These are phyloP conservation scores for Enteromius trimaculatus DNA, from an alignment of 2,797 vertebrate genomes.

Conservation along the genomic window DNA sequence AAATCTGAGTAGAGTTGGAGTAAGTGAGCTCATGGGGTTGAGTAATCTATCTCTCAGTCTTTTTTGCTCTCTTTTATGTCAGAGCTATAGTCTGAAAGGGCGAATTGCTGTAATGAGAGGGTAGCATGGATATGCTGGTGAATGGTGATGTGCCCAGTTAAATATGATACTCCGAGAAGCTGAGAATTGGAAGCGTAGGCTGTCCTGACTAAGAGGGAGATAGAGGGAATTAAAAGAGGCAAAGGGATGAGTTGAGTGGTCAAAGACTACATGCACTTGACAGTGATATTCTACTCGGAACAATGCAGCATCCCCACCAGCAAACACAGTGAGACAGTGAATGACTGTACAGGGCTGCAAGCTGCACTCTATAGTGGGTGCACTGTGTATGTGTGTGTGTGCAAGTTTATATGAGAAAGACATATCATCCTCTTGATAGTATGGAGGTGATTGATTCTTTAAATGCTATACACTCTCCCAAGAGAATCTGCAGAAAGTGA, in stretches of 20 bases:
- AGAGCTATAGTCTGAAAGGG: slow-evolving; percentile 10
- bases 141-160: slow-evolving; percentile 35
- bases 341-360: slow-evolving; percentile 21
- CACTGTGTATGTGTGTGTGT: slow-evolving; percentile 23
- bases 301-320: slow-evolving; percentile 10
- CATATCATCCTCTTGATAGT: slow-evolving; percentile 41
- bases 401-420: slow-evolving; percentile 36
- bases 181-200: slow-evolving; percentile 9
- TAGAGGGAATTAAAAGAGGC: slow-evolving; percentile 23
- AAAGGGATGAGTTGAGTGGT: slow-evolving; percentile 29
- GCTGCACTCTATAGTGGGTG: slow-evolving; percentile 17
- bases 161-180: slow-evolving; percentile 24
- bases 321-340: slow-evolving; percentile 29
- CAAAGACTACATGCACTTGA: slow-evolving; percentile 19
- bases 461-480: slow-evolving; percentile 52
- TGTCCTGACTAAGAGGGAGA: slow-evolving; percentile 8
- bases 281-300: slow-evolving; percentile 8
- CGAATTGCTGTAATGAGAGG: slow-evolving; percentile 46
- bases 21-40: slow-evolving; percentile 37
- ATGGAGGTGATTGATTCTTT: slow-evolving; percentile 52
- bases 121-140: slow-evolving; percentile 21
- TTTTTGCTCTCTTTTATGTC: slow-evolving; percentile 21
- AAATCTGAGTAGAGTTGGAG: slow-evolving; percentile 37
- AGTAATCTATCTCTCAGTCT: slow-evolving; percentile 35
- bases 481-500: slow-evolving; percentile 38